Base-by-base conservation (phyloP, 2,888 invertebrate species). In the Sceliomorpha sp. region DNA sequence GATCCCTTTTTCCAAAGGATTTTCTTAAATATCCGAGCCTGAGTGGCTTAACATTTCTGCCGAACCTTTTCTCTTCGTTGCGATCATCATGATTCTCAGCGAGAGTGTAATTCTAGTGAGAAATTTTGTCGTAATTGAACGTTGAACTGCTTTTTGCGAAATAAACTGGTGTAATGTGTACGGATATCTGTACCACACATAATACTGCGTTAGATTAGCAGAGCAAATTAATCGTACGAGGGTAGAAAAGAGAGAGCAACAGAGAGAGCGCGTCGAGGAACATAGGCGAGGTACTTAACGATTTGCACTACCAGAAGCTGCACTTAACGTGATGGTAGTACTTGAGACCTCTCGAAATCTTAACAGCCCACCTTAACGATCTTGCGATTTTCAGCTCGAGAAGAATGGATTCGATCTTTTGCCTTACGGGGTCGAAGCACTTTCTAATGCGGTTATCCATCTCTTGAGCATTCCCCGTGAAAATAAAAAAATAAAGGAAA, bases 361-460 rank as follows among this genome's bases (percentile, higher is more conserved):
- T 62, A 70, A 63, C 63, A 59, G 20, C 56, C 42, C 24, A 29
- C 29, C 60, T 53, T 66, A 70, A 70, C 69, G 69, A 70, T 55
- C 36, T 26, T 24, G 47, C 40, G 64, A 64, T 70, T 66, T 70
- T 66, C 62, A 62, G 27, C 60, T 53, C 34, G 14, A 26, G 7
- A 34, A 51, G 24, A 60, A 56, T 37, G 50, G 44, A 56, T 56
- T 70, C 50, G 64, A 70, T 44, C 60, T 62, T 63, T 50, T 60
- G 34, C 29, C 17, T 24, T 32, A 12, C 45, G 63, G 13, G 60
- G 60, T 70, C 64, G 59, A 66, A 47, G 62, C 27, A 58, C 56
- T 36, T 56, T 51, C 51, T 66, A 62, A 70, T 66, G 66, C 53
- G 60, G 66, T 70, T 60, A 70, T 70, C 64, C 59, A 64, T 70